Base-by-base conservation (phyloP, 2,888 invertebrate species). In the Diaperis boleti region DNA sequence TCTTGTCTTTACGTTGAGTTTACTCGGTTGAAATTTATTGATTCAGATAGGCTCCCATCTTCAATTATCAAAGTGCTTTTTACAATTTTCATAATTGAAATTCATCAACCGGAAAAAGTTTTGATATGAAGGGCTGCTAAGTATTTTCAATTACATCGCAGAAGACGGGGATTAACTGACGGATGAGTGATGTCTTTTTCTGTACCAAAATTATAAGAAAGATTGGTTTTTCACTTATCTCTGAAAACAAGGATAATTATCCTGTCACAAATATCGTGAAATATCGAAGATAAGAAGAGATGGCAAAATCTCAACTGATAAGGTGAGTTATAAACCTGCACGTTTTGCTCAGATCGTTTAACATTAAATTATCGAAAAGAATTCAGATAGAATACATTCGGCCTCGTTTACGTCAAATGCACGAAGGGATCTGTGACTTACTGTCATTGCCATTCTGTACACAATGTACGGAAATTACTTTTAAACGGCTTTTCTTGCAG, bases 21-120 rank as follows among this genome's bases (percentile, higher is more conserved):
- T 56, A 56, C 33, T 33, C 44, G 14, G 41, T 15, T 29, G 39
- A 45, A n/a, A 45, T 18, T 44, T 56, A 44, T 56, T 14, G 45
- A 56, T 56, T 33, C 26, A 22, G 13, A 5, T 31, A 5, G 42
- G 39, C n/a, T 42, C 20, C 29, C 4, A 18, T 56, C 33, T 11
- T 35, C 56, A 56, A 45, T 56, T 45, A 45, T 33, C 20, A 35
- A 45, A 45, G 45, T 56, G 56, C 56, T 45, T 45, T 44, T 35
- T 42, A 55, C 54, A 54, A 54, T 54, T 54, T 39, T 41, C 41
- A 8, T 49, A 54, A 54, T 54, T 54, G 29, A 55, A 42, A 11
- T 42, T 55, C 54, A 10, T 39, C 54, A 55, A 11, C 29, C 13
- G 18, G 42, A 55, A 52, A 54, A 20, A 33, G n/a, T 17, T 55